These are phyloP conservation scores for Phallusia fumigata DNA, from an alignment of 23 tunicate genomes.

Conservation along the genomic window DNA sequence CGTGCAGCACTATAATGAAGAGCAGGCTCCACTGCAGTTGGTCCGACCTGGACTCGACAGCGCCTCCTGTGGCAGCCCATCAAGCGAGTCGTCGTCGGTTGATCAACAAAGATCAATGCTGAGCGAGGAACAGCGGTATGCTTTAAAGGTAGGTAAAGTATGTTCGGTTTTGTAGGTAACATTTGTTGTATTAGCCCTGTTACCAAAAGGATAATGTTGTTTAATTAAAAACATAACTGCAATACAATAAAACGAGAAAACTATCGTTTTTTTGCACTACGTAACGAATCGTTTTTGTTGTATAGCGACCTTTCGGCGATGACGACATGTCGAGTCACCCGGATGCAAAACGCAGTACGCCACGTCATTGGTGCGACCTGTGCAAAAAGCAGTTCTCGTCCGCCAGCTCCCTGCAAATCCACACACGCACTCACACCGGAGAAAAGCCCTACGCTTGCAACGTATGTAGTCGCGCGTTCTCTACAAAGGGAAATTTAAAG, in stretches of 20 bases:
- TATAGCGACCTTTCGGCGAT: conserved; percentile 35
- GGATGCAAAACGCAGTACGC: conserved; percentile 34
- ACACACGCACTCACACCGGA: conserved; percentile 93
- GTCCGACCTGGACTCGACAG: neutral
- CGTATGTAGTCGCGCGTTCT: conserved; percentile 74
- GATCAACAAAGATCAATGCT: neutral
- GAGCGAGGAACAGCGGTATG: conserved; percentile 10
- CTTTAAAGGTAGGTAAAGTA: neutral
- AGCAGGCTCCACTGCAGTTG: neutral
- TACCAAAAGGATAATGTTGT: too few relatives aligned
- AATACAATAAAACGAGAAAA: too few relatives aligned
- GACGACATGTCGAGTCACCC: conserved; percentile 21
- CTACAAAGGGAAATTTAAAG: conserved; percentile 90
- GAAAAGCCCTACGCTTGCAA: conserved; percentile 85
- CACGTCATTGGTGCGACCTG: conserved; percentile 87
- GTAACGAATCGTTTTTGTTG: neutral
- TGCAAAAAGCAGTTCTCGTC: conserved; percentile 96
- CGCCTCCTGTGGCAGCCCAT: conserved; percentile 7
- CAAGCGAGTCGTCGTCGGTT: conserved; percentile 6
- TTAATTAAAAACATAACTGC: too few relatives aligned
- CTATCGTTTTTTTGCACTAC: too few relatives aligned
- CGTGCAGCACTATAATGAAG: neutral
- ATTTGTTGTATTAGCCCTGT: too few relatives aligned
- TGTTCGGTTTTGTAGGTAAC: too few relatives aligned
- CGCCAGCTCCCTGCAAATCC: conserved; percentile 94